These are phyloP conservation scores for Ormyrus pomaceus DNA, from an alignment of 2,888 invertebrate genomes.

Conservation along the genomic window DNA sequence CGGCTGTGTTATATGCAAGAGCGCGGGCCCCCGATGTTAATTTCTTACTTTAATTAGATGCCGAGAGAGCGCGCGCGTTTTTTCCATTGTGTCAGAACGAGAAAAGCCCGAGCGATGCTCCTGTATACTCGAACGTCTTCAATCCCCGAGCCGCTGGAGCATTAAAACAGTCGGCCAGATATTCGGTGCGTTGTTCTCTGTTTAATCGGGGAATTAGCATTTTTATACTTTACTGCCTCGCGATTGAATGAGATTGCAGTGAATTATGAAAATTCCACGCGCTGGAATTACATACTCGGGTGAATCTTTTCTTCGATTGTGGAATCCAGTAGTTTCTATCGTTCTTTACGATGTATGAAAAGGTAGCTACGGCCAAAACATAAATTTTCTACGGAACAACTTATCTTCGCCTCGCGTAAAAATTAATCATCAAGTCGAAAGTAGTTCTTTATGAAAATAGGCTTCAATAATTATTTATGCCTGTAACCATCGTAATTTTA, in stretches of 20 bases:
- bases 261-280: slow-evolving; percentile 20
- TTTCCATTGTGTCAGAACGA: slow-evolving; percentile 65
- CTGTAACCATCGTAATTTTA: slow-evolving; percentile 21
- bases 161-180: slow-evolving; percentile 19
- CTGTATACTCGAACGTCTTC: slow-evolving; percentile 1
- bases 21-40: slow-evolving; percentile 66
- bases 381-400: too few relatives aligned
- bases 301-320: too few relatives aligned
- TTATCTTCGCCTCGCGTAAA: too few relatives aligned
- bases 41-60: slow-evolving; percentile 72
- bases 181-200: slow-evolving; percentile 7
- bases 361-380: too few relatives aligned
- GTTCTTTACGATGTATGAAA: too few relatives aligned
- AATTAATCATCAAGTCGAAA: slow-evolving; percentile 7
- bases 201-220: slow-evolving; percentile 40
- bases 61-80: slow-evolving; percentile 58
- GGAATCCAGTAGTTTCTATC: too few relatives aligned
- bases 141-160: slow-evolving; percentile 24
- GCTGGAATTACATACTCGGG: too few relatives aligned
- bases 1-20: slow-evolving; percentile 63
- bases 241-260: slow-evolving; percentile 42
- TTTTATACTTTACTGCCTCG: slow-evolving; percentile 27
- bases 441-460: slow-evolving; percentile 32
- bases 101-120: neutral
- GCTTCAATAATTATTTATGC: slow-evolving; percentile 38